These are phyloP conservation scores for Trissoscelio sp. DNA, from an alignment of 2,888 invertebrate genomes.

Conservation along the genomic window DNA sequence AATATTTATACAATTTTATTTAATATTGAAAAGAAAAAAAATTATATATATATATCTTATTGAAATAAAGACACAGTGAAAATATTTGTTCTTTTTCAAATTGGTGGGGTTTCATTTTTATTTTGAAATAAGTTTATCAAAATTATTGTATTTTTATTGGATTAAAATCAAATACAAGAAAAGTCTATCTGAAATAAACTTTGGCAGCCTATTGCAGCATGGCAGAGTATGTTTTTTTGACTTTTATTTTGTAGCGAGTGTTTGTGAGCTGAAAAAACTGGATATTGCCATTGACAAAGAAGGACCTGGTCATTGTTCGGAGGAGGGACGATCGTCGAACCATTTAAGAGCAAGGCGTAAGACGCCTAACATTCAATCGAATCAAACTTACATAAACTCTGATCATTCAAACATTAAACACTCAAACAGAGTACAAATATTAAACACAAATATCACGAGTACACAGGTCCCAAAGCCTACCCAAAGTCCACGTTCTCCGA, in stretches of 20 bases:
- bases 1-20: background rate
- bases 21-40: no score
- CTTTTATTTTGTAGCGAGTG: constrained; percentile 81
- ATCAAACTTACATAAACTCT: constrained; percentile 75
- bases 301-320: constrained; percentile 76
- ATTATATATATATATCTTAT: no score
- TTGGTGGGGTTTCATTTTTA: background rate
- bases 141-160: background rate
- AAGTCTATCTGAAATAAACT: constrained; percentile 48
- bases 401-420: constrained; percentile 75
- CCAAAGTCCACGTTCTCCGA: constrained; percentile 79
- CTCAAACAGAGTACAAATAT: constrained; percentile 78
- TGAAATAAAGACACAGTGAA: constrained; percentile 27
- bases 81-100: background rate
- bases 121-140: background rate
- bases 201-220: constrained; percentile 79
- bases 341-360: constrained; percentile 78
- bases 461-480: constrained; percentile 78
- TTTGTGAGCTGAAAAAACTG: constrained; percentile 82
- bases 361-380: constrained; percentile 76
- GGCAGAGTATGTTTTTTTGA: constrained; percentile 80
- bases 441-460: constrained; percentile 75
- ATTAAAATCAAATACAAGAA: no score
- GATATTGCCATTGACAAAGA: constrained; percentile 78
- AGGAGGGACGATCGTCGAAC: constrained; percentile 77